phyloP scores from a whole-genome alignment of 30 jellyfish, hydroid and myxozoan genomes.

The Phacellophora camtschatica region DNA sequence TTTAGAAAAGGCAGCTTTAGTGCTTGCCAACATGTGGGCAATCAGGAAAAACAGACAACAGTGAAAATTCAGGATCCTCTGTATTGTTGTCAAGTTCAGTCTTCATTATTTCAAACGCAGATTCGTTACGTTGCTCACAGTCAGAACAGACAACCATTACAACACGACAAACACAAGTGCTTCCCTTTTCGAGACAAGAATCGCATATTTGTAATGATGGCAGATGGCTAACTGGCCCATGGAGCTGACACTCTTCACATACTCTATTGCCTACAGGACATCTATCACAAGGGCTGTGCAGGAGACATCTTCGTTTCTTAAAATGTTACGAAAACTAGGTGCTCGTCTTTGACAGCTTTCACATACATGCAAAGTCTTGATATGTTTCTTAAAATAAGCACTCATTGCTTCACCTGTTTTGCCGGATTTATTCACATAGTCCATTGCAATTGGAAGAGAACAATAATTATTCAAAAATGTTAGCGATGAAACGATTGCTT shows the following conservation, averaged over 20 bases:
- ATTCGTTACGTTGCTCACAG: not conserved
- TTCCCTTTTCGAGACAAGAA: not conserved
- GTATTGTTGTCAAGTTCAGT: not conserved
- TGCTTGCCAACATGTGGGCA: not conserved
- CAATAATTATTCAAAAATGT: too few species aligned
- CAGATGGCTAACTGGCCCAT: not conserved
- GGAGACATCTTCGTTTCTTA: too few species aligned
- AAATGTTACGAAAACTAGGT: too few species aligned
- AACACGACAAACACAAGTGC: not conserved
- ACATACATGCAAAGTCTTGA: too few species aligned
- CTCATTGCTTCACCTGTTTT: too few species aligned
- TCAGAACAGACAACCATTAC: not conserved
- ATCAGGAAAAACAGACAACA: conserved; percentile 2
- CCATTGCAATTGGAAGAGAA: too few species aligned
- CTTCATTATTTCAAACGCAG: not conserved
- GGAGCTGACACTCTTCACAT: not conserved
- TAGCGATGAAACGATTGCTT: too few species aligned
- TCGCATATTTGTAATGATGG: not conserved
- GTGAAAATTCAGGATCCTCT: not conserved
- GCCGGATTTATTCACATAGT: too few species aligned
- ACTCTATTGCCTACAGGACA: too few species aligned
- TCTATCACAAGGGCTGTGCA: too few species aligned
- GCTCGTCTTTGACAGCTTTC: too few species aligned
- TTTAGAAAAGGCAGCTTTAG: conserved; percentile 10
- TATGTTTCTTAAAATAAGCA: too few species aligned